A percentile compares a stretch with the other conserved stretches of the same genome.
Evolutionary conservation across 1,140 invertebrate species (phyloP).

Genomic region (Caenorhabditis latens): DNA sequence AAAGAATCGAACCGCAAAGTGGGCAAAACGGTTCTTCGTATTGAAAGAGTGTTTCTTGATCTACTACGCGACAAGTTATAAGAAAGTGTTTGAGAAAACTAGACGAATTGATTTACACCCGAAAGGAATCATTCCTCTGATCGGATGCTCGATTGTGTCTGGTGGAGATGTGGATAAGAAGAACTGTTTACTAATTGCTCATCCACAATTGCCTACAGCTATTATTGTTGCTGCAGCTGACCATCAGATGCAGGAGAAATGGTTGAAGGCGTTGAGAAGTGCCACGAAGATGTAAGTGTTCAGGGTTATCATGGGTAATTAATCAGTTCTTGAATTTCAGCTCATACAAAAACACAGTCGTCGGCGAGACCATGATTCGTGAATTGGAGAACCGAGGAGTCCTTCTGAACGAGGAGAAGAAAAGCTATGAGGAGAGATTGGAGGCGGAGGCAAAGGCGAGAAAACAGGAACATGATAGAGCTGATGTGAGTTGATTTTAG

Average conservation of each 20-base stretch:
- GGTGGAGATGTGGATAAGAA: slow-evolving; percentile 70
- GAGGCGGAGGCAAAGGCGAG: slow-evolving; percentile 73
- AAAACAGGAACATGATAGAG: slow-evolving; percentile 72
- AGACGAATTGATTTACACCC: slow-evolving; percentile 70
- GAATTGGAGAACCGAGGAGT: slow-evolving; percentile 79
- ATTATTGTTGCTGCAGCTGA: slow-evolving; percentile 68
- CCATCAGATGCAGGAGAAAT: slow-evolving; percentile 65
- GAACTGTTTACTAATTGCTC: slow-evolving; percentile 69
- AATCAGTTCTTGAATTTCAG: slow-evolving; percentile 70
- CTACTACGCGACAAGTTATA: slow-evolving; percentile 66
- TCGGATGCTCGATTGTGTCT: slow-evolving; percentile 69
- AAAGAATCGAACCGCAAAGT: slow-evolving; percentile 69
- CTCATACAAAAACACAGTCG: slow-evolving; percentile 79
- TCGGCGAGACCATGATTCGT: slow-evolving; percentile 79
- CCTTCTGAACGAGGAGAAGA: slow-evolving; percentile 79
- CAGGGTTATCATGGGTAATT: background rate
- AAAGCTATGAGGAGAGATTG: slow-evolving; percentile 77
- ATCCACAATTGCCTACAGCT: slow-evolving; percentile 64
- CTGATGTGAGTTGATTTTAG: slow-evolving; percentile 64
- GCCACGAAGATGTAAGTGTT: slow-evolving; percentile 68
- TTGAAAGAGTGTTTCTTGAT: slow-evolving; percentile 71
- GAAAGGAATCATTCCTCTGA: slow-evolving; percentile 69
- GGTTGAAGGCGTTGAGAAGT: slow-evolving; percentile 67
- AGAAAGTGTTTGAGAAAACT: slow-evolving; percentile 69
- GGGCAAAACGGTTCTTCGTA: slow-evolving; percentile 71